phyloP scores from a whole-genome alignment of 2,797 vertebrate genomes.

The Amblyraja radiata region DNA sequence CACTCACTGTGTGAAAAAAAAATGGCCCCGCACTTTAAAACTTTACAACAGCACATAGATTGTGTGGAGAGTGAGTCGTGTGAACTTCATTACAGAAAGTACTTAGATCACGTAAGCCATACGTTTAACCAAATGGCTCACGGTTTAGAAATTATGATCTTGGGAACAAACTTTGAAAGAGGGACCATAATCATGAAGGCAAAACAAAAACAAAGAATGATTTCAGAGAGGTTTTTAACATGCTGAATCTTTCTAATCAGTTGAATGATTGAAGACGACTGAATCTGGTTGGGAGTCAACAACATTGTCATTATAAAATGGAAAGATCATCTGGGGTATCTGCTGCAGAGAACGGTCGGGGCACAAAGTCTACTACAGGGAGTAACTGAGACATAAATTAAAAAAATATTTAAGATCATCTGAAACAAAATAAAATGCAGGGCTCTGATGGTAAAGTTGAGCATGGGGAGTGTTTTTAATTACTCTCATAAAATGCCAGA shows the following conservation, averaged over 20 bases:
- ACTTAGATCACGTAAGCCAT: neutral
- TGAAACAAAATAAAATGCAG: neutral
- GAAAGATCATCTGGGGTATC: neutral
- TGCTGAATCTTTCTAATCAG: neutral
- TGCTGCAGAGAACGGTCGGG: neutral
- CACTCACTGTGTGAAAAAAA: no score
- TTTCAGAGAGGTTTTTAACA: neutral
- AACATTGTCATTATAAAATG: neutral
- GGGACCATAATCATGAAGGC: neutral
- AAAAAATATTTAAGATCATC: neutral
- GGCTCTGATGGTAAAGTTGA: neutral
- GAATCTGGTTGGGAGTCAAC: neutral
- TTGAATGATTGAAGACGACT: neutral
- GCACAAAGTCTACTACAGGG: neutral
- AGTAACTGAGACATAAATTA: neutral
- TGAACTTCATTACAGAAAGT: neutral
- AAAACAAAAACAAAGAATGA: neutral
- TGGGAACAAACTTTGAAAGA: neutral
- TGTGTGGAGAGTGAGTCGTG: neutral
- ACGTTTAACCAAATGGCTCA: neutral
- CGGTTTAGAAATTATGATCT: neutral
- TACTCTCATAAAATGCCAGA: neutral
- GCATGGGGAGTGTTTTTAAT: neutral
- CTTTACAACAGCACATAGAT: neutral
- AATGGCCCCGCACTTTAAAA: neutral